Evolutionary conservation across 2,113 vertebrate genomes (phyloP).

Genomic region (Podilymbus podiceps): DNA sequence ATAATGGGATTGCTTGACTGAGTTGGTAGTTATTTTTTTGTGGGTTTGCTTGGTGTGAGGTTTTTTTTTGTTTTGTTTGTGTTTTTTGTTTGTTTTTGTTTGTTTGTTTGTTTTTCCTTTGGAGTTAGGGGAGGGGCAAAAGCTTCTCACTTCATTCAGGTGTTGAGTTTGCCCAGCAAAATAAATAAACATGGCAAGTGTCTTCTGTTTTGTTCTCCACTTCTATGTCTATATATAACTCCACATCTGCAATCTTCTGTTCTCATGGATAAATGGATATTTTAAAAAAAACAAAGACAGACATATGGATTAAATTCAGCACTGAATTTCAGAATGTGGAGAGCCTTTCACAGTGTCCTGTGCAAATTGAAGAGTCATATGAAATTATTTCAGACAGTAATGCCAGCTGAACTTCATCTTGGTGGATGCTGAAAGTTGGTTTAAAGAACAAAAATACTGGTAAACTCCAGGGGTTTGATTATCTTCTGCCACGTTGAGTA

Average conservation of each 20-base stretch:
- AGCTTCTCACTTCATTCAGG: not conserved
- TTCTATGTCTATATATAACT: constrained; percentile 27
- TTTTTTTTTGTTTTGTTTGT: no score
- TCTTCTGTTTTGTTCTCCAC: not conserved
- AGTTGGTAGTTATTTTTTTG: not conserved
- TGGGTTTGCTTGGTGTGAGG: not conserved
- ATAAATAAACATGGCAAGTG: not conserved
- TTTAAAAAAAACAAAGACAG: constrained; percentile 61
- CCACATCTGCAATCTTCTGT: constrained; percentile 32
- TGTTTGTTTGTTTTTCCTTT: not conserved
- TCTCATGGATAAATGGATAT: constrained; percentile 56
- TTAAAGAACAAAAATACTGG: not conserved
- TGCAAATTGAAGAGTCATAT: constrained; percentile 56
- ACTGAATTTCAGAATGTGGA: constrained; percentile 57
- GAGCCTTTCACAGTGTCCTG: constrained; percentile 17
- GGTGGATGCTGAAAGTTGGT: not conserved
- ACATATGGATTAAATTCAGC: constrained; percentile 47
- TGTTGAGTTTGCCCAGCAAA: not conserved
- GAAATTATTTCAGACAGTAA: constrained; percentile 36
- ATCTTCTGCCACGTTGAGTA: not conserved
- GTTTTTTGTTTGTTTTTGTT: not conserved
- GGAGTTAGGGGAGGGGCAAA: not conserved
- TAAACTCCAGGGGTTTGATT: not conserved
- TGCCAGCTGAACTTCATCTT: constrained; percentile 15
- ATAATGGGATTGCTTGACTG: not conserved